Percentiles rank a stretch among this genome's conserved stretches.
These are phyloP conservation scores for Patiria pectinifera DNA, from an alignment of 53 echinoderm and acorn worm species.

Conservation along the genomic window DNA sequence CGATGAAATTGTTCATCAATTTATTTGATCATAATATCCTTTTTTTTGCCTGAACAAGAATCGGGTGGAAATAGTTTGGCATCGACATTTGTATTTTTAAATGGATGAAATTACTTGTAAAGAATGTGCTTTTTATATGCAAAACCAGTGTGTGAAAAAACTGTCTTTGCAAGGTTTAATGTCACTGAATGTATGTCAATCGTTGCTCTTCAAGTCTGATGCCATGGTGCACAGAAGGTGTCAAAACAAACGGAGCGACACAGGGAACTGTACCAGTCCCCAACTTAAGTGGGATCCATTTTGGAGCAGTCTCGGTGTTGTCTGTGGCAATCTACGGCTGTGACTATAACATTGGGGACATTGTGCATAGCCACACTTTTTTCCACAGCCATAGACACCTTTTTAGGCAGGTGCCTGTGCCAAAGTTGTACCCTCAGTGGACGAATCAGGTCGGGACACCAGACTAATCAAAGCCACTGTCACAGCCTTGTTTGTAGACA, in stretches of 20 bases:
- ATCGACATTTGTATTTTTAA: slow-evolving; percentile 40
- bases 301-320: not conserved
- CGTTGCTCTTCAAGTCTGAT: slow-evolving; percentile 23
- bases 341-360: not conserved
- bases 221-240: not conserved
- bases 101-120: slow-evolving; percentile 25
- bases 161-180: slow-evolving; percentile 15
- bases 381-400: not conserved
- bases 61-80: not conserved
- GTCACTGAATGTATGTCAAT: not conserved
- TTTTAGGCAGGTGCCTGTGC: not conserved
- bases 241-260: not conserved
- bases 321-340: not conserved
- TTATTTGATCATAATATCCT: too few species aligned
- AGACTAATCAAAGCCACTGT: not conserved
- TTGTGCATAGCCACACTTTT: not conserved
- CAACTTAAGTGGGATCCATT: not conserved
- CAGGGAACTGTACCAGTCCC: not conserved
- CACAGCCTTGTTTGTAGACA: not conserved
- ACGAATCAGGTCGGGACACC: not conserved
- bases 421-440: not conserved
- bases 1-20: too few species aligned
- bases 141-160: slow-evolving; percentile 50
- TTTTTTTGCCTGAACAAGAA: not conserved
- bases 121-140: slow-evolving; percentile 57